Percentiles rank a stretch among this genome's conserved stretches.
These are phyloP conservation scores for Spermophilus dauricus DNA, from an alignment of 2,113 vertebrate species.

Conservation along the genomic window DNA sequence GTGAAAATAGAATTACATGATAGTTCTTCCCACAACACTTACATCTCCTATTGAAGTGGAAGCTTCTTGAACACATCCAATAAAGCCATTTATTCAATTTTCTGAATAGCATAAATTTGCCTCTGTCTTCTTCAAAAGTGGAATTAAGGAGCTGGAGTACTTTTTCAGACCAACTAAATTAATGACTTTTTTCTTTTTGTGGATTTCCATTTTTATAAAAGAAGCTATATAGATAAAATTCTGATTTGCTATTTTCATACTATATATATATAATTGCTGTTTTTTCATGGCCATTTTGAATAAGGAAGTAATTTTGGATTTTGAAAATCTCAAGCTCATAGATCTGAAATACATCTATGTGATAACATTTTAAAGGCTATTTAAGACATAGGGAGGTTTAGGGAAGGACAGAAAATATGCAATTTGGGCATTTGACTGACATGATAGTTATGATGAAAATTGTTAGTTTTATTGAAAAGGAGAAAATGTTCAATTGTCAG, in stretches of 20 bases:
- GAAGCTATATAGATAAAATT: constrained; percentile 81
- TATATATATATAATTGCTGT: constrained; percentile 78
- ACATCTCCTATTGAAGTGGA: constrained; percentile 93
- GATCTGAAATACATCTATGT: constrained; percentile 80
- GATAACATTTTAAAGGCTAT: constrained; percentile 75
- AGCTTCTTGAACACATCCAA: constrained; percentile 95
- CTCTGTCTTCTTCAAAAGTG: constrained; percentile 90
- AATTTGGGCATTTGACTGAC: constrained; percentile 86
- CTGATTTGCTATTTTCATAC: constrained; percentile 62
- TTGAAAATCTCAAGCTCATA: constrained; percentile 83
- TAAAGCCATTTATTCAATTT: constrained; percentile 87
- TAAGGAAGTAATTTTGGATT: constrained; percentile 84
- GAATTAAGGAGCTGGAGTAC: constrained; percentile 87
- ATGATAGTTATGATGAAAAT: constrained; percentile 75
- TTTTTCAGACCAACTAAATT: constrained; percentile 84
- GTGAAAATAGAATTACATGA: constrained; percentile 97
- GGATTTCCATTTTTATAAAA: constrained; percentile 86
- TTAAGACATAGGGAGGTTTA: constrained; percentile 63
- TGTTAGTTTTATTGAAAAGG: constrained; percentile 80
- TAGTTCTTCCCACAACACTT: constrained; percentile 92
- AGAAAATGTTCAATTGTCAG: constrained; percentile 71
- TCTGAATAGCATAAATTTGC: constrained; percentile 87
- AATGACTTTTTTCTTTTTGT: constrained; percentile 74
- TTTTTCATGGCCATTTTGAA: constrained; percentile 82
- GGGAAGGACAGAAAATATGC: constrained; percentile 76